Percentiles rank a stretch among this genome's conserved stretches.
Conservation (phyloP, 1,140 invertebrate species). For the Rhagoletis zephyria region DNA sequence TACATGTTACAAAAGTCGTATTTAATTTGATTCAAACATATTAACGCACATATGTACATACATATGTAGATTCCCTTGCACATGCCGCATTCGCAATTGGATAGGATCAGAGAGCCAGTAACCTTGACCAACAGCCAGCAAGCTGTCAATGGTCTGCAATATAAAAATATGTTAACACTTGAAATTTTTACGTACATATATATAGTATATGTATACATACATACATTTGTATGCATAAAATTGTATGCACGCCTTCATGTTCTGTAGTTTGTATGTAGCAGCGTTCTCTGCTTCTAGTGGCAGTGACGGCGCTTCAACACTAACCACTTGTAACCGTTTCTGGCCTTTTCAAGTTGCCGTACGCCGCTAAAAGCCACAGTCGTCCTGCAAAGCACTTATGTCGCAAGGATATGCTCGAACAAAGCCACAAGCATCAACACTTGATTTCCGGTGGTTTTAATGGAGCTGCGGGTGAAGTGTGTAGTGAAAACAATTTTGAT, state of each 20-base stretch:
- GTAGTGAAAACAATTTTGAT: not conserved
- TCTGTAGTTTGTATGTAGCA: not conserved
- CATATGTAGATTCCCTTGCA: no score
- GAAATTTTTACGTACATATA: not conserved
- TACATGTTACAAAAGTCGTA: not conserved
- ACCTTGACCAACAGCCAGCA: constrained; percentile 5
- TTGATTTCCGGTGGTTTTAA: constrained; percentile 11
- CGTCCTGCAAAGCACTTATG: constrained; percentile 25
- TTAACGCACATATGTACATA: no score
- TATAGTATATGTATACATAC: not conserved
- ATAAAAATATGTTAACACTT: not conserved
- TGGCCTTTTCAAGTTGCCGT: constrained; percentile 31
- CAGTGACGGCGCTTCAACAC: not conserved
- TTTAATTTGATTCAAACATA: not conserved
- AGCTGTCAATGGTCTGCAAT: not conserved
- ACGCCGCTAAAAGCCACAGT: constrained; percentile 19
- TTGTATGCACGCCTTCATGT: not conserved
- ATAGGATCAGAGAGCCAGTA: not conserved
- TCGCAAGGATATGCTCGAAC: constrained; percentile 42
- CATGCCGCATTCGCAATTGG: not conserved
- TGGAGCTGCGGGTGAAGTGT: not conserved
- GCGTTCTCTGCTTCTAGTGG: not conserved
- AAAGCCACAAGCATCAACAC: constrained; percentile 41
- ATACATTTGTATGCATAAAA: not conserved
- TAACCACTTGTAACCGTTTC: constrained; percentile 29